phyloP scores from a whole-genome alignment of 2,888 invertebrate genomes.

The Platerodrilus igneus region DNA sequence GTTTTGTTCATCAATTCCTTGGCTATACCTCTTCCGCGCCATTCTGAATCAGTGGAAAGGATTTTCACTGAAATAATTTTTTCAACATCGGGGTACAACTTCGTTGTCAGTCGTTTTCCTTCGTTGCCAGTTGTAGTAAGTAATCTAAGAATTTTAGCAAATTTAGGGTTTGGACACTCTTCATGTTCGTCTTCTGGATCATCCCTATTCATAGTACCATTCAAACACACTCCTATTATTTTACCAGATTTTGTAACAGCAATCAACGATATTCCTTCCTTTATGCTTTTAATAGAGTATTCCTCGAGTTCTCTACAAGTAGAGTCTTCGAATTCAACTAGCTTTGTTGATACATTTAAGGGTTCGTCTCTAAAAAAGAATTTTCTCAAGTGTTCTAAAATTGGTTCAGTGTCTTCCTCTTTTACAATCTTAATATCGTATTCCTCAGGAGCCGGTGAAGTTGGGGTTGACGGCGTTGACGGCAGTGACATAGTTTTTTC shows the following conservation, averaged over 20 bases:
- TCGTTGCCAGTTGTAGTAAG: conserved; percentile 55
- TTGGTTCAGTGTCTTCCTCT: conserved; percentile 48
- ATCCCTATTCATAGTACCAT: conserved; percentile 40
- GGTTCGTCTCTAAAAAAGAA: conserved; percentile 73
- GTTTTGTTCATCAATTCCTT: conserved; percentile 58
- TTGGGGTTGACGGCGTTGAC: conserved; percentile 40
- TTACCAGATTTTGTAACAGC: conserved; percentile 57
- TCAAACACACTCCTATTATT: conserved; percentile 48
- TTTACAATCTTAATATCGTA: conserved; percentile 49
- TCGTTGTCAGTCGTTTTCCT: conserved; percentile 54
- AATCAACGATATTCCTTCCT: conserved; percentile 59
- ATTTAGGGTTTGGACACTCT: conserved; percentile 56
- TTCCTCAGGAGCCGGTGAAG: conserved; percentile 37
- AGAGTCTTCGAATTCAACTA: conserved; percentile 57
- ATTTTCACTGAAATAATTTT: conserved; percentile 60
- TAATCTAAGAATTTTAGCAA: conserved; percentile 60
- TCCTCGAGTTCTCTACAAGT: conserved; percentile 61
- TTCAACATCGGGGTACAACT: conserved; percentile 54
- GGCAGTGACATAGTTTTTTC: conserved; percentile 34
- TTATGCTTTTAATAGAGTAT: conserved; percentile 55
- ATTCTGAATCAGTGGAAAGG: conserved; percentile 61
- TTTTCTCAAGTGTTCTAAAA: conserved; percentile 53
- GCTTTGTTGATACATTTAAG: conserved; percentile 57
- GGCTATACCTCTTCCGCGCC: conserved; percentile 64
- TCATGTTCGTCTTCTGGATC: conserved; percentile 49